Conservation (phyloP, 2,888 invertebrate species). For the Steinernema hermaphroditum region DNA sequence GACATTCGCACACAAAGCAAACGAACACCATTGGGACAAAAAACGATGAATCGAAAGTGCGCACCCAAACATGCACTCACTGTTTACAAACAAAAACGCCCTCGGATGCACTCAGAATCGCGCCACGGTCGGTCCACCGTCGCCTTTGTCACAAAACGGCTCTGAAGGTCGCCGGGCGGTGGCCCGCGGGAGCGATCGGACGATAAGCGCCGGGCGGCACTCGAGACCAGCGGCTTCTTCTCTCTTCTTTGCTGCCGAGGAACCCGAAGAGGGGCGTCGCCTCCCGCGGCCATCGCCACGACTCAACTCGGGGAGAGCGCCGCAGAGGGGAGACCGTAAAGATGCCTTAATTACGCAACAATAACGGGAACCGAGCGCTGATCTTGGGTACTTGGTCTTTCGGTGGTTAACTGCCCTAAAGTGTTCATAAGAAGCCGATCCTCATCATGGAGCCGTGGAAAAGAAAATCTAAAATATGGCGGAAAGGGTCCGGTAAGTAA, state of each 20-base stretch:
- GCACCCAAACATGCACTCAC: neutral
- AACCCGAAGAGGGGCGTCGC: neutral
- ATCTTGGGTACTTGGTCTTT: no score
- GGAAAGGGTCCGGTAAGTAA: no score
- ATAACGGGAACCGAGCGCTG: neutral
- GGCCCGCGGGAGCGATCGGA: conserved; percentile 10
- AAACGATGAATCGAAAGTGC: neutral
- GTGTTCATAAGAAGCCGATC: no score
- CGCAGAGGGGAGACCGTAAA: neutral
- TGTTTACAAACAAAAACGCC: conserved; percentile 17
- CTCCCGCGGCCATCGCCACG: neutral
- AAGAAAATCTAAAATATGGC: no score
- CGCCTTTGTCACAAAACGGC: neutral
- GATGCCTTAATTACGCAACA: neutral
- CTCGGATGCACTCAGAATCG: neutral
- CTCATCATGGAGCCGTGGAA: no score
- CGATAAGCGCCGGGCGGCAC: conserved; percentile 4
- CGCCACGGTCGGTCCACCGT: no score
- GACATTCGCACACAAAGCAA: no score
- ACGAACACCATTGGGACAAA: no score
- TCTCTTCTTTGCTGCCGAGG: neutral
- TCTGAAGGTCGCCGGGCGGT: neutral
- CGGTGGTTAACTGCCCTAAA: no score
- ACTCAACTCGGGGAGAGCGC: neutral
- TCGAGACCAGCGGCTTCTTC: neutral